Evolutionary conservation across 2,888 invertebrate species (phyloP), one percentile per base, ranked within the genome.

Genomic region (Omphaloscelis lunosa): DNA sequence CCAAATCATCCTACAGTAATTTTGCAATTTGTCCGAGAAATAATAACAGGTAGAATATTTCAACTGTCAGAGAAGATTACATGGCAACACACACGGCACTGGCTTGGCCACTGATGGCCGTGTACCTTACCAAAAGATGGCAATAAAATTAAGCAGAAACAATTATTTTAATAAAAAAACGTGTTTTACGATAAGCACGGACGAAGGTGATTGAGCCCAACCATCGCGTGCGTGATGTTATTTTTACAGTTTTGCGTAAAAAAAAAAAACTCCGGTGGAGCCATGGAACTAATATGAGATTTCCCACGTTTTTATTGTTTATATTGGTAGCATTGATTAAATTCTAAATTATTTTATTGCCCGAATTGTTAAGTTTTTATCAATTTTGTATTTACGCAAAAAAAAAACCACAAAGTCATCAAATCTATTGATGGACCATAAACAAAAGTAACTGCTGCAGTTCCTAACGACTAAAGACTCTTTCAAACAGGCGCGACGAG

Each of bases 181-280:
- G 76, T 76, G 79, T 23, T 75, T 59, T 53, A 58, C 66, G 66
- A 71, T 73, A 68, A 72, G n/a, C 72, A 56, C 56, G 62, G 34
- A 72, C 53, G 29, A 70, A 88, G 82, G 80, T 88, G 82, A 82
- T 77, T 82, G 89, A 61, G 83, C 80, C 79, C 76, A 48, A 39
- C 29, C 72, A 81, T 87, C 82, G 89, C 89, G 87, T 88, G 89
- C 89, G 86, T 88, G 87, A 78, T 77, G 80, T 70, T 89, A 83
- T 89, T 87, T 88, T 86, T 79, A 86, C 77, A 83, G 83, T 48
- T 79, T 76, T 29, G 53, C 41, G 12, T 62, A 66, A 39, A 77
- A 75, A 84, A 75, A 82, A 76, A 84, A 75, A 82, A 58, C 66
- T 71, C 82, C 84, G 72, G 80, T 82, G 72, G 71, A 86, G 78